Conservation (phyloP, 2,797 vertebrate species). For the Onychomys arenicola region DNA sequence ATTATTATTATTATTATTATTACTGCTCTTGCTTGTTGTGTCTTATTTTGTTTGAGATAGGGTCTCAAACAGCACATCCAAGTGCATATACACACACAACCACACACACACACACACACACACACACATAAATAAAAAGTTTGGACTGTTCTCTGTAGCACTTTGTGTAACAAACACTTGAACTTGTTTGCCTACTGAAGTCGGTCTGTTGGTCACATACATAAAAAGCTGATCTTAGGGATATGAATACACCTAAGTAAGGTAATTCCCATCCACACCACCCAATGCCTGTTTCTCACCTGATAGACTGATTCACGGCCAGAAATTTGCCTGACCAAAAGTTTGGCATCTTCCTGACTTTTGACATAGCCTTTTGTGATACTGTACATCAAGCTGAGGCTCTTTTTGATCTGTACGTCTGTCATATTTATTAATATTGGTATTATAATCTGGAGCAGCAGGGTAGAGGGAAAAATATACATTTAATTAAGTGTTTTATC, state of each 20-base stretch:
- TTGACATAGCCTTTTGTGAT: constrained; percentile 81
- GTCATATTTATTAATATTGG: constrained; percentile 56
- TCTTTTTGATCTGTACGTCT: constrained; percentile 72
- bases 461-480: not conserved
- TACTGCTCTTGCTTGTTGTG: not conserved
- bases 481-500: not conserved
- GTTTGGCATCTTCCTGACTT: constrained; percentile 80
- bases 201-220: not conserved
- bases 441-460: constrained; percentile 58
- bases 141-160: not conserved
- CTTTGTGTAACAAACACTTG: not conserved
- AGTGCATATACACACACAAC: not conserved
- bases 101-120: not conserved
- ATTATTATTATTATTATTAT: not conserved
- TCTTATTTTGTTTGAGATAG: not conserved
- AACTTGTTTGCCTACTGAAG: not conserved
- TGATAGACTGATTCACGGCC: constrained; percentile 70
- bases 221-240: not conserved
- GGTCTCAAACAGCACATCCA: not conserved
- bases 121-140: not conserved
- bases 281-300: constrained; percentile 58
- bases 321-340: constrained; percentile 78
- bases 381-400: constrained; percentile 73
- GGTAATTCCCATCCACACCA: not conserved
- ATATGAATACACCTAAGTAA: not conserved